A percentile compares a stretch with the other conserved stretches of the same genome.
Conservation (phyloP, 2,113 vertebrate species). For the Psephotus haematonotus region DNA sequence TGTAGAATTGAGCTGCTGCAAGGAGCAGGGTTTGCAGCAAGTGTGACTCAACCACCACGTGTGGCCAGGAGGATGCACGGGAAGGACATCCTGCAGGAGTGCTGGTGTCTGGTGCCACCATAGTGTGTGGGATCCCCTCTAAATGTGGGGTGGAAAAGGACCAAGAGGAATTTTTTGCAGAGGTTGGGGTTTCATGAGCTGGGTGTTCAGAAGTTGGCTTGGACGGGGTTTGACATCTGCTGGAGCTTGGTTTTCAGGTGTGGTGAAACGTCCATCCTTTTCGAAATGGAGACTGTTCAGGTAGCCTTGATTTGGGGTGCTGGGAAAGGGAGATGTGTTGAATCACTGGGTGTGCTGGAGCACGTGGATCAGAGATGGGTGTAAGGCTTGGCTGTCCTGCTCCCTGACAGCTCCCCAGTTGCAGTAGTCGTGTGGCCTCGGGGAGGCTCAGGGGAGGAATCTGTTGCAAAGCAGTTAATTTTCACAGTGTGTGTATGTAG, state of each 20-base stretch:
- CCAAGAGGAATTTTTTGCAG: not conserved
- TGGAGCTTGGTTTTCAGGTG: not conserved
- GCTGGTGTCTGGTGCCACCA: accelerated
- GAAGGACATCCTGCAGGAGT: not conserved
- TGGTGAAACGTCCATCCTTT: not conserved
- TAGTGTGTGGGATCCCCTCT: not conserved
- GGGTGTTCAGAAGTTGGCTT: not conserved
- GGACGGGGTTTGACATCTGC: not conserved
- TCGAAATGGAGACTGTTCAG: not conserved
- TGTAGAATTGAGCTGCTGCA: not conserved
- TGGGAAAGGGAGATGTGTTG: not conserved
- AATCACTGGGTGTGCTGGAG: not conserved
- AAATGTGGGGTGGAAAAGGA: accelerated
- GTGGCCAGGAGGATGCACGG: not conserved
- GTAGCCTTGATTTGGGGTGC: not conserved
- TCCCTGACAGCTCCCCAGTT: not conserved
- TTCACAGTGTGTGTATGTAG: accelerated
- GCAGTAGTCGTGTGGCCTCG: accelerated
- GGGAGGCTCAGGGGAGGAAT: not conserved
- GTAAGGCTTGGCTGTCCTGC: not conserved
- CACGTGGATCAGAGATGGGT: not conserved
- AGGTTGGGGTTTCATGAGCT: accelerated
- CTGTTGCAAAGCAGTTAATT: not conserved
- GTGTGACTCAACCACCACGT: not conserved
- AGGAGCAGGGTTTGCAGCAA: not conserved